A percentile compares a stretch with the other conserved stretches of the same genome.
Conservation (phyloP, 2,888 invertebrate species). For the Luperina testacea region DNA sequence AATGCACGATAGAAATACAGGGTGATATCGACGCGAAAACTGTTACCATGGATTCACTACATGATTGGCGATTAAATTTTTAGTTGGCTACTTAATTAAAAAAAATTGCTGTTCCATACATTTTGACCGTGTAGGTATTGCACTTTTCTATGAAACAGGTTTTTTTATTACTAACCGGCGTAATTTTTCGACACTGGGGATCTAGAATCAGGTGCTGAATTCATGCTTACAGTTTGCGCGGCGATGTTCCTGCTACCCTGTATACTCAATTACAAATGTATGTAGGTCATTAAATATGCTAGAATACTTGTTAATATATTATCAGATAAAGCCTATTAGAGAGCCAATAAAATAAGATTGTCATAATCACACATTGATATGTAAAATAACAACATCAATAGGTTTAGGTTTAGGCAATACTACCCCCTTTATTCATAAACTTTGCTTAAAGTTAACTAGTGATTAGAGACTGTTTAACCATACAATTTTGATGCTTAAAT, state of each 20-base stretch:
- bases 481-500: not conserved
- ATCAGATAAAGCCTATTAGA: not conserved
- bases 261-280: not conserved
- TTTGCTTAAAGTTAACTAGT: too few species aligned
- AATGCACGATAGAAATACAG: not conserved
- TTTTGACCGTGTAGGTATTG: not conserved
- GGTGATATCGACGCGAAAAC: not conserved
- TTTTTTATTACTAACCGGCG: not conserved
- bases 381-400: conserved; percentile 15
- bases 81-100: not conserved
- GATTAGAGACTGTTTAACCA: too few species aligned
- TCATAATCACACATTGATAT: not conserved
- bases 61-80: not conserved
- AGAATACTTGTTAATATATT: conserved; percentile 17
- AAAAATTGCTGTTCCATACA: not conserved
- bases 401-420: too few species aligned
- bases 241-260: not conserved
- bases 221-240: not conserved
- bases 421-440: not conserved
- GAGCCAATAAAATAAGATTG: conserved; percentile 13
- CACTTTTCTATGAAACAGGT: not conserved
- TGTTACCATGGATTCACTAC: not conserved
- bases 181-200: not conserved
- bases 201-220: not conserved
- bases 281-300: not conserved